Conservation (phyloP, 2,113 vertebrate species). For the Epinephelus lanceolatus region DNA sequence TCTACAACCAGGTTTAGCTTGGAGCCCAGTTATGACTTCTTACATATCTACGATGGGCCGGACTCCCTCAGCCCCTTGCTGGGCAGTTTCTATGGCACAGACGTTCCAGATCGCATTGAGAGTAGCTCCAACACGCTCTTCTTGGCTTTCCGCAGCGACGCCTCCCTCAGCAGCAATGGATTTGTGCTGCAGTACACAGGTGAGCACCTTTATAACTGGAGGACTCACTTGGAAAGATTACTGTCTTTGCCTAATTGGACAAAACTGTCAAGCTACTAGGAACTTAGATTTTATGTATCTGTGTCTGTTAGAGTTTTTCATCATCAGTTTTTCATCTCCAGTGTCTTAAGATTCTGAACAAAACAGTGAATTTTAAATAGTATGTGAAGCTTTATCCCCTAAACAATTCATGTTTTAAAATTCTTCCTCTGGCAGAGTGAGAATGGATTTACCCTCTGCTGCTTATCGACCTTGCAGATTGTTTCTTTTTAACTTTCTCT, state of each 20-base stretch:
- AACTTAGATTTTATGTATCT: conserved; percentile 1
- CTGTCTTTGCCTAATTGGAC: background rate
- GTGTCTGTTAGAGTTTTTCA: background rate
- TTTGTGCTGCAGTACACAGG: conserved; percentile 97
- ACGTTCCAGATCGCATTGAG: conserved; percentile 93
- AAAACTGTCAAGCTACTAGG: conserved; percentile 3
- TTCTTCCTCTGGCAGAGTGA: conserved; percentile 42
- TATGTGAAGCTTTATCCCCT: conserved; percentile 29
- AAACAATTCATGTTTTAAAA: conserved; percentile 53
- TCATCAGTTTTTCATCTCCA: conserved; percentile 11
- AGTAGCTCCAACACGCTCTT: conserved; percentile 98
- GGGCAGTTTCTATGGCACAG: conserved; percentile 95
- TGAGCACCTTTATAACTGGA: conserved; percentile 57
- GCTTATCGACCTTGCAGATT: conserved; percentile 68
- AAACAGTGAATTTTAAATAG: conserved; percentile 48
- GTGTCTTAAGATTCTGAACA: conserved; percentile 25
- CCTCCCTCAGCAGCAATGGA: conserved; percentile 94
- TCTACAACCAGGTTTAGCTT: conserved; percentile 91
- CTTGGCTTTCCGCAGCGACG: conserved; percentile 96
- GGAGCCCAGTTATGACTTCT: conserved; percentile 97
- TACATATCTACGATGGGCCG: conserved; percentile 96
- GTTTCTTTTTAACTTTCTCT: conserved; percentile 63
- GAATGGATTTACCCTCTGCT: conserved; percentile 58
- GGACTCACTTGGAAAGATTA: background rate
- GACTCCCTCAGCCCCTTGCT: conserved; percentile 95